These are phyloP conservation scores for Mesembrinibis cayennensis DNA, from an alignment of 2,113 vertebrate species.

Conservation along the genomic window DNA sequence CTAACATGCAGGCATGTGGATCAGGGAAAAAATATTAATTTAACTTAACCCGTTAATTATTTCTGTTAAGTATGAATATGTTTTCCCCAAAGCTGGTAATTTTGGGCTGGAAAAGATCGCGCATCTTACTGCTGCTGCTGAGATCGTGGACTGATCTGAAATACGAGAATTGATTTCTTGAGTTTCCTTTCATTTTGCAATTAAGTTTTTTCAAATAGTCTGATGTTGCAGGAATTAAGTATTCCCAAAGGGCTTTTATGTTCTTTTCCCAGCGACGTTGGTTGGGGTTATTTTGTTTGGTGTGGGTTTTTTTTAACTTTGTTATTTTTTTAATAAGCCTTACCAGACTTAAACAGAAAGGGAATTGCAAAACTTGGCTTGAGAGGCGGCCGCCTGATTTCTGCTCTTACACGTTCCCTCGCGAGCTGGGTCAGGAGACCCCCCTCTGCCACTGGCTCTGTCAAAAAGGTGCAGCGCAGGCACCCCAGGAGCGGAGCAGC, in stretches of 20 bases:
- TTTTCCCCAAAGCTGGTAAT: constrained; percentile 70
- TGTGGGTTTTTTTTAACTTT: not conserved
- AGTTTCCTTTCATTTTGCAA: constrained; percentile 33
- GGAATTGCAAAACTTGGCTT: constrained; percentile 5
- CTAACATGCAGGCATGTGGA: constrained; percentile 90
- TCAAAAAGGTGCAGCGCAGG: constrained; percentile 1
- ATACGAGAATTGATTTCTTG: constrained; percentile 13
- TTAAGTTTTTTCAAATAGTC: constrained; percentile 1
- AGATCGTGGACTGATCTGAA: constrained; percentile 37
- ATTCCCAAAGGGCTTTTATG: constrained; percentile 15
- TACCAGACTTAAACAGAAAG: constrained; percentile 21
- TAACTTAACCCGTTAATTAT: constrained; percentile 62
- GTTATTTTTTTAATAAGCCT: not conserved
- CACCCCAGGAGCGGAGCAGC: not conserved
- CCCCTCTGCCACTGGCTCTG: not conserved
- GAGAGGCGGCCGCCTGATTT: not conserved
- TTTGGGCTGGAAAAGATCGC: constrained; percentile 66
- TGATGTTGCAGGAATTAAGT: constrained; percentile 11
- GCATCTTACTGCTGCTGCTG: constrained; percentile 7
- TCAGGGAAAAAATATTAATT: constrained; percentile 57
- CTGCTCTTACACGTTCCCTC: not conserved
- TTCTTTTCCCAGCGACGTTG: not conserved
- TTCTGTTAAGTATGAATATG: constrained; percentile 54
- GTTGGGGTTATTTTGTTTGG: not conserved
- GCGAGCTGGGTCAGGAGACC: not conserved